phyloP scores from a whole-genome alignment of 2,113 vertebrate genomes.

The Eleginops maclovinus region DNA sequence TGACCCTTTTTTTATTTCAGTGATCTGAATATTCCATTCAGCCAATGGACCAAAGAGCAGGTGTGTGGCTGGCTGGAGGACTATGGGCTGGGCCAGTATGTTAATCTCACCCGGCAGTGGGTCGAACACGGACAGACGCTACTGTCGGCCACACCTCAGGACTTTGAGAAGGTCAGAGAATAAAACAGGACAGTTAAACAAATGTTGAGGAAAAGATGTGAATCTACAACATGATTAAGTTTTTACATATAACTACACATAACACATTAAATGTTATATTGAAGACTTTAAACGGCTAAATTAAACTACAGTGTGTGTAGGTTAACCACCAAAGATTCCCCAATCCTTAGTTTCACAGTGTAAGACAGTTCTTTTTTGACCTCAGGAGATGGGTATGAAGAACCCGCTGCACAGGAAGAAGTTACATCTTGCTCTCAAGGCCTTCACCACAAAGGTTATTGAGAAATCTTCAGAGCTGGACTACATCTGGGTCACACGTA shows the following conservation, averaged over 20 bases:
- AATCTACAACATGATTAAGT: neutral
- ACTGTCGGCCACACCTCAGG: conserved; percentile 93
- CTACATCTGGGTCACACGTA: conserved; percentile 98
- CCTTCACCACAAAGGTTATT: conserved; percentile 89
- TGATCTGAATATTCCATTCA: conserved; percentile 89
- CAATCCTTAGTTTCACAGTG: neutral
- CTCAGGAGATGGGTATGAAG: conserved; percentile 96
- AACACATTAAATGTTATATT: too few relatives aligned
- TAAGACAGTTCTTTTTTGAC: conserved; percentile 26
- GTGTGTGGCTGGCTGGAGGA: conserved; percentile 97
- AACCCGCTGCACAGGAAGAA: conserved; percentile 97
- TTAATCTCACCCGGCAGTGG: conserved; percentile 96
- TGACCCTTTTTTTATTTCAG: conserved; percentile 50
- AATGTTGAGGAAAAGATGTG: too few relatives aligned
- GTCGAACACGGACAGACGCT: conserved; percentile 93
- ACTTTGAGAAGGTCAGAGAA: conserved; percentile 93
- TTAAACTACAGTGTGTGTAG: neutral
- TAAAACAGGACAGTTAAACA: neutral
- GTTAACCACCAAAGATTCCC: neutral
- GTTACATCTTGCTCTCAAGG: conserved; percentile 91
- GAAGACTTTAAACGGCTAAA: neutral
- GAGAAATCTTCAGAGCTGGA: conserved; percentile 94
- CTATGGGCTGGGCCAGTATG: conserved; percentile 93
- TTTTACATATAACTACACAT: neutral
- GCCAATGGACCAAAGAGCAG: conserved; percentile 94